Percentiles rank a stretch among this genome's conserved stretches.
These are phyloP conservation scores for Chiloscyllium plagiosum DNA, from an alignment of 2,113 vertebrate genomes.

Conservation along the genomic window DNA sequence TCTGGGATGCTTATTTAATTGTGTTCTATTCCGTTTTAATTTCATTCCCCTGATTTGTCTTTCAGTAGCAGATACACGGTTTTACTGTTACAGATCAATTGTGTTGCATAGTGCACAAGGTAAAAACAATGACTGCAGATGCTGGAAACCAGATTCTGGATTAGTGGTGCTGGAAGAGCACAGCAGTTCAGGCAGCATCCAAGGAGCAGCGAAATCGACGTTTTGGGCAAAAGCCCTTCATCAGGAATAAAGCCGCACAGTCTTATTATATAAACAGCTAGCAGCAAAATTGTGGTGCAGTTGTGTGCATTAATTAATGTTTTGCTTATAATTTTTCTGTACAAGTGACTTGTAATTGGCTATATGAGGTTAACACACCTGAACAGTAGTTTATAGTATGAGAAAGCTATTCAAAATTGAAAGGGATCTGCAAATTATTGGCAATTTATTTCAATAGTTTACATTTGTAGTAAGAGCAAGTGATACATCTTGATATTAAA, in stretches of 20 bases:
- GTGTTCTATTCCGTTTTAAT: background rate
- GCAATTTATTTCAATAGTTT: background rate
- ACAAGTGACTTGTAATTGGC: background rate
- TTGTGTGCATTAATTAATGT: background rate
- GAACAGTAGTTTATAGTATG: background rate
- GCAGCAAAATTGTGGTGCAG: background rate
- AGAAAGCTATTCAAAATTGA: background rate
- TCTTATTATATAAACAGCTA: background rate
- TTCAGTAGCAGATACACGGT: background rate
- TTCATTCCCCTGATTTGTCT: background rate
- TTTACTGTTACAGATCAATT: background rate
- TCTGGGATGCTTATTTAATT: constrained; percentile 3
- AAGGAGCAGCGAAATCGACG: too few species aligned
- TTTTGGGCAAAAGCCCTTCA: too few species aligned
- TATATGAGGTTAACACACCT: background rate
- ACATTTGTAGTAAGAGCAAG: background rate
- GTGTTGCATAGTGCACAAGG: too few species aligned
- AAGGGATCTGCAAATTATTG: background rate
- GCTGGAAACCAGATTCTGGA: too few species aligned
- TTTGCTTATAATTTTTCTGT: background rate
- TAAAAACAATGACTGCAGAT: too few species aligned
- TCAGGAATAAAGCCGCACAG: too few species aligned
- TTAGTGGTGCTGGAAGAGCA: too few species aligned
- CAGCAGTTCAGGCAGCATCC: too few species aligned
- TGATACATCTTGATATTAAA: background rate